Evolutionary conservation across 2,888 invertebrate species (phyloP).

Genomic region (Nomada ruficornis): DNA sequence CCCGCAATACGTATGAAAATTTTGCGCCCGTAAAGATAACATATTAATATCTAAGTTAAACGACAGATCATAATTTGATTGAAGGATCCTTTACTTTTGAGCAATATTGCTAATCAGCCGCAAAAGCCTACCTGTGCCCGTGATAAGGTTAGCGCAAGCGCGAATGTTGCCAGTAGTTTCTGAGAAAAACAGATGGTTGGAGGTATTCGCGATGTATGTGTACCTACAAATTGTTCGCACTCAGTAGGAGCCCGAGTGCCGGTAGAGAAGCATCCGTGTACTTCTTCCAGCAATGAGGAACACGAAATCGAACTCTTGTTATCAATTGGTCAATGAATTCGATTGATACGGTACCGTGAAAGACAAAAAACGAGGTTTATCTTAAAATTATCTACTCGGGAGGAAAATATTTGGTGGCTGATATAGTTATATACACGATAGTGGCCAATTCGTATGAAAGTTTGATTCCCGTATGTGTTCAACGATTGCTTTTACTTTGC

Average conservation of each 20-base stretch:
- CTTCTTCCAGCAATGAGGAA: slow-evolving; percentile 7
- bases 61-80: background rate
- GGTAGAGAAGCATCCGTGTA: slow-evolving; percentile 26
- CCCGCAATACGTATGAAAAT: background rate
- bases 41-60: background rate
- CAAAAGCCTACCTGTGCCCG: background rate
- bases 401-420: background rate
- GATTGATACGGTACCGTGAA: background rate
- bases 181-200: slow-evolving; percentile 53
- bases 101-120: slow-evolving; percentile 6
- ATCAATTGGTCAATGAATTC: background rate
- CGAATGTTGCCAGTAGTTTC: slow-evolving; percentile 30
- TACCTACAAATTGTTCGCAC: slow-evolving; percentile 42
- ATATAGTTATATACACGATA: background rate
- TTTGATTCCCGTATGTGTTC: background rate
- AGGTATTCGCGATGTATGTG: slow-evolving; percentile 19
- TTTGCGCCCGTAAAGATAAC: background rate
- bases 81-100: background rate
- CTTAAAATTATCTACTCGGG: background rate
- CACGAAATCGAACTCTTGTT: background rate
- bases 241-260: slow-evolving; percentile 50
- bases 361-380: background rate
- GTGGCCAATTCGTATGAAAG: background rate
- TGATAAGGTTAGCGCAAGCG: slow-evolving; percentile 63
- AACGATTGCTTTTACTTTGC: background rate